Evolutionary conservation across 2,888 invertebrate genomes (phyloP).

Genomic region (Meandrusa payeni): DNA sequence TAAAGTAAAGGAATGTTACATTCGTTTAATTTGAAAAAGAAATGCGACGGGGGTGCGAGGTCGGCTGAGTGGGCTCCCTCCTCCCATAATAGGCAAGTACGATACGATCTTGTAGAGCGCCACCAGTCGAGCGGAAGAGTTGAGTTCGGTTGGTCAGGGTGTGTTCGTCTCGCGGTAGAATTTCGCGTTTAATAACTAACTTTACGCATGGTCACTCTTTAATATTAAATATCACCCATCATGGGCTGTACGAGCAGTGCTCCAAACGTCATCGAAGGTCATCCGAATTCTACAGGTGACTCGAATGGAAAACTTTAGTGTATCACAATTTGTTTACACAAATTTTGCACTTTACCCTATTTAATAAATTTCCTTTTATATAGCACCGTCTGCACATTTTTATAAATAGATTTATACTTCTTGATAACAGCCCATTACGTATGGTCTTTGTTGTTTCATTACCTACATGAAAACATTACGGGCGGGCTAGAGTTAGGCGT

Average conservation of each 20-base stretch:
- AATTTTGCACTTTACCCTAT: too few species aligned
- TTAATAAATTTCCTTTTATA: slow-evolving; percentile 1
- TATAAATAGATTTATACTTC: neutral
- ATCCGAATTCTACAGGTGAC: slow-evolving; percentile 50
- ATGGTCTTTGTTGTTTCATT: slow-evolving; percentile 31
- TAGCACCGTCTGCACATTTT: slow-evolving; percentile 9
- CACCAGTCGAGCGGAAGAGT: slow-evolving; percentile 58
- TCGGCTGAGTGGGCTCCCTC: slow-evolving; percentile 73
- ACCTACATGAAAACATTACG: slow-evolving; percentile 29
- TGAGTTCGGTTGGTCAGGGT: slow-evolving; percentile 50
- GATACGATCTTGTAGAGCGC: slow-evolving; percentile 62
- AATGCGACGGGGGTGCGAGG: slow-evolving; percentile 79
- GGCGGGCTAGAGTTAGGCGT: slow-evolving; percentile 27
- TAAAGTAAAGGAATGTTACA: slow-evolving; percentile 50
- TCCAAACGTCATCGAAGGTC: slow-evolving; percentile 50
- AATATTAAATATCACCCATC: slow-evolving; percentile 38
- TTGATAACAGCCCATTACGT: slow-evolving; percentile 8
- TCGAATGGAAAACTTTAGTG: neutral
- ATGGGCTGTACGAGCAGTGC: slow-evolving; percentile 77
- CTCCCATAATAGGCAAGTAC: slow-evolving; percentile 68
- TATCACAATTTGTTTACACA: too few species aligned
- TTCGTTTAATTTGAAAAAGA: slow-evolving; percentile 72
- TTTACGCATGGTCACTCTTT: slow-evolving; percentile 30
- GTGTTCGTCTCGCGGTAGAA: slow-evolving; percentile 27
- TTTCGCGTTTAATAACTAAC: slow-evolving; percentile 29